A percentile compares a stretch with the other conserved stretches of the same genome.
These are phyloP conservation scores for Callithrix jacchus DNA, from an alignment of 2,113 vertebrate genomes.

Conservation along the genomic window DNA sequence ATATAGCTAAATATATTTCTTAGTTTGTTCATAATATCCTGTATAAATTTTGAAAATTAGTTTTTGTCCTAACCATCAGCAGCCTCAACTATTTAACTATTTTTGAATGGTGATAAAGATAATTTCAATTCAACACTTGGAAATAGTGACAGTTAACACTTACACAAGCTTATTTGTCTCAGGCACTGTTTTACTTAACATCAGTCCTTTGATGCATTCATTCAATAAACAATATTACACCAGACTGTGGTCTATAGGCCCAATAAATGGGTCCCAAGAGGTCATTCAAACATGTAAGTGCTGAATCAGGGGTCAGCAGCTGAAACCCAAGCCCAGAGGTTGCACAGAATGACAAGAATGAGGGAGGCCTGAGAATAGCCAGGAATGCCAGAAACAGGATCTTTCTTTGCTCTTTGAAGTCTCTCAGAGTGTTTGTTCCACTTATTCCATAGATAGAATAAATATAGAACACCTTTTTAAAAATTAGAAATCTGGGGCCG, in stretches of 20 bases:
- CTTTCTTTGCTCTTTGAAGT: background rate
- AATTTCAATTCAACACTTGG: background rate
- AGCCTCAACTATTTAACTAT: background rate
- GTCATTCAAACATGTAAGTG: background rate
- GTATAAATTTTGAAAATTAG: background rate
- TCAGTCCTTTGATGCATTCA: background rate
- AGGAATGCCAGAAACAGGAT: background rate
- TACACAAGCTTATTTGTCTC: background rate
- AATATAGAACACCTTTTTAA: background rate
- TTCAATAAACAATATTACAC: background rate
- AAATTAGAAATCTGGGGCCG: constrained; percentile 23
- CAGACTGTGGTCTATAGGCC: background rate
- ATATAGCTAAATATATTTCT: background rate
- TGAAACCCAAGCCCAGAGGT: background rate
- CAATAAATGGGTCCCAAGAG: background rate
- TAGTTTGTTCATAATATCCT: background rate
- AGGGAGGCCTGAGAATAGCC: rapidly evolving
- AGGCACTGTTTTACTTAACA: background rate
- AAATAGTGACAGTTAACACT: background rate
- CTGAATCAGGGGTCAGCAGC: background rate
- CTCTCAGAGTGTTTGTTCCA: background rate
- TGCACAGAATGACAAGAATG: background rate
- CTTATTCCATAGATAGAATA: background rate
- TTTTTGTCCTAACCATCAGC: background rate
- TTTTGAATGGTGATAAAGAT: background rate